A percentile compares a stretch with the other conserved stretches of the same genome.
phyloP scores from a whole-genome alignment of 1,140 invertebrate species.

The Heterodera carotae region DNA sequence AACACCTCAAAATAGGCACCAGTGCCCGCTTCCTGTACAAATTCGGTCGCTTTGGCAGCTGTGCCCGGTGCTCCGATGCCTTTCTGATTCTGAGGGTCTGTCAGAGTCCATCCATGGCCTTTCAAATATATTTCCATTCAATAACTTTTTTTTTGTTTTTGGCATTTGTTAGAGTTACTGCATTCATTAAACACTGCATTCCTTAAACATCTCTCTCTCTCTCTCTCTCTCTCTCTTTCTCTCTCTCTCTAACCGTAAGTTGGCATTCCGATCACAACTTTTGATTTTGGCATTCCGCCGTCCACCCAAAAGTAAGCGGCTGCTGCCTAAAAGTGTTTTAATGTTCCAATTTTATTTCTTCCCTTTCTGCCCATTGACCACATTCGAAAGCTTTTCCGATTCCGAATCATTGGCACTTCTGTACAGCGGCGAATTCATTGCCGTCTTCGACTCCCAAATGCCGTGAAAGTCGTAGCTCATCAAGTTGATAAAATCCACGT shows the following conservation, averaged over 20 bases:
- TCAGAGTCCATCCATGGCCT: constrained; percentile 78
- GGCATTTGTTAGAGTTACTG: no score
- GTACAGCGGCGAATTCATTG: constrained; percentile 62
- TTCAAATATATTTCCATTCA: background rate
- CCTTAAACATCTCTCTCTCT: no score
- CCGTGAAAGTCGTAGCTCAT: constrained; percentile 66
- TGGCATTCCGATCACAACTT: constrained; percentile 93
- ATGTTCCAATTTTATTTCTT: background rate
- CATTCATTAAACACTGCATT: no score
- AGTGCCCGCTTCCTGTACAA: constrained; percentile 86
- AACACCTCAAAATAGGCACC: constrained; percentile 86
- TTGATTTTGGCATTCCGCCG: constrained; percentile 89
- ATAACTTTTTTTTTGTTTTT: background rate
- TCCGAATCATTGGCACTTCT: constrained; percentile 25
- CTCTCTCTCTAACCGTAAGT: constrained; percentile 81
- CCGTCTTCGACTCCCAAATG: constrained; percentile 56
- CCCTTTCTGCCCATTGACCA: constrained; percentile 45
- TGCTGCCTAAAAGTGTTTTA: constrained; percentile 73
- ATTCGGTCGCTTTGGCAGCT: constrained; percentile 81
- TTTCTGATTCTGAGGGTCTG: constrained; percentile 74
- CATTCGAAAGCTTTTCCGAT: constrained; percentile 51
- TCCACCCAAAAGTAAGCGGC: constrained; percentile 88
- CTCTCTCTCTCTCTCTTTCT: no score
- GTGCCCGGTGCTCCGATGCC: constrained; percentile 86
- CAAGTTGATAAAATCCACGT: constrained; percentile 65